A percentile compares a stretch with the other conserved stretches of the same genome.
phyloP scores from a whole-genome alignment of 2,113 vertebrate genomes.

The Menidia beryllina region DNA sequence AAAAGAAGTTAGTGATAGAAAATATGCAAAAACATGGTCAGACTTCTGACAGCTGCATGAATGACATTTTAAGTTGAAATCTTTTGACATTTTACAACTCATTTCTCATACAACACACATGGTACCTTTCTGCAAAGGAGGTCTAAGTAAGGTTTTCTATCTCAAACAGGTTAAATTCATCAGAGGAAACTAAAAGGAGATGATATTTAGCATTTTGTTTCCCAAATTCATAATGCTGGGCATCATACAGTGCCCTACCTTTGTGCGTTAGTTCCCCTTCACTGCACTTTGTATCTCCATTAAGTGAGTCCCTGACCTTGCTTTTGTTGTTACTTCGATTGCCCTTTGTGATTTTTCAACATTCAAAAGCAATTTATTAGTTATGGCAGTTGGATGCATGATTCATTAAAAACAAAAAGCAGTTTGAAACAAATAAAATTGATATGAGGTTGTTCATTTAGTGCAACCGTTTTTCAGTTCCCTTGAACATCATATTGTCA shows the following conservation, averaged over 20 bases:
- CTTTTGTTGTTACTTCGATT: background rate
- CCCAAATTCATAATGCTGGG: background rate
- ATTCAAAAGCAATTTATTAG: background rate
- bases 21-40: slow-evolving; percentile 33
- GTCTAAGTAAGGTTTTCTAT: background rate
- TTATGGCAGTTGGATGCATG: background rate
- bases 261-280: background rate
- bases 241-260: background rate
- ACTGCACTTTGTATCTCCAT: background rate
- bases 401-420: too few relatives aligned
- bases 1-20: slow-evolving; percentile 4
- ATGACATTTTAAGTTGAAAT: slow-evolving; percentile 10
- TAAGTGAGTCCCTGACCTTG: background rate
- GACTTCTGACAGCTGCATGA: slow-evolving; percentile 11
- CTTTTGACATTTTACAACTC: slow-evolving; percentile 16
- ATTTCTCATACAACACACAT: slow-evolving; percentile 33
- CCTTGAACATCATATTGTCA: background rate
- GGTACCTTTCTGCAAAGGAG: slow-evolving; percentile 43
- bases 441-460: too few relatives aligned
- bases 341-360: background rate
- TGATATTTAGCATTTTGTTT: background rate
- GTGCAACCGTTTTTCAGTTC: slow-evolving; percentile 17
- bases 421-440: background rate
- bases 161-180: background rate
- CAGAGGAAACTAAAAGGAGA: background rate